These are phyloP conservation scores for Pipistrellus pygmaeus DNA, from an alignment of 2,797 vertebrate species.

Conservation along the genomic window DNA sequence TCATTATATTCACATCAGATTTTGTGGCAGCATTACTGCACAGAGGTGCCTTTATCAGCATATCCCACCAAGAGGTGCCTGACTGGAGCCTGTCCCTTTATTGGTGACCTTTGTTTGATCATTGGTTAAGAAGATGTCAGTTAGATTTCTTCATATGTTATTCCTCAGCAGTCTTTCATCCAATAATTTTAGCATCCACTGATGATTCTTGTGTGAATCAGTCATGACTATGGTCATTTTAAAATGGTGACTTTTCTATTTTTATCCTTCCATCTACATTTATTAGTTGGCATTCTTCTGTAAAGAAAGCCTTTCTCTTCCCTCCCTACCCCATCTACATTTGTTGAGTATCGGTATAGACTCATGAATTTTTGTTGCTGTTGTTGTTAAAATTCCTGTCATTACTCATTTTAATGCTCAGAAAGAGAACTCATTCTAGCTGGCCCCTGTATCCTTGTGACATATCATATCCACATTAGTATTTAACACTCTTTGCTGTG, in stretches of 20 bases:
- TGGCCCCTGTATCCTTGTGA: not conserved
- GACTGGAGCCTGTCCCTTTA: not conserved
- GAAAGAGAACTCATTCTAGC: not conserved
- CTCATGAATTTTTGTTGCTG: not conserved
- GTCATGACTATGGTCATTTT: not conserved
- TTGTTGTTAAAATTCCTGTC: conserved; percentile 47
- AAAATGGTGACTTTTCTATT: conserved; percentile 54
- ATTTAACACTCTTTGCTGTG: not conserved
- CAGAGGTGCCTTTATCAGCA: not conserved
- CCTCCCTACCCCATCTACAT: not conserved
- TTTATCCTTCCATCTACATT: conserved; percentile 11
- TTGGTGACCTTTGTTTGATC: not conserved
- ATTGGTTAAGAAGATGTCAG: not conserved
- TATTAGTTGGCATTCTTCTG: conserved; percentile 34
- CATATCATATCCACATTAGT: not conserved
- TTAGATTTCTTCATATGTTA: not conserved
- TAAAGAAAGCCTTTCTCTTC: conserved; percentile 4
- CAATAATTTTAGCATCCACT: not conserved
- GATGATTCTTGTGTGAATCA: not conserved
- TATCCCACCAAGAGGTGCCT: not conserved
- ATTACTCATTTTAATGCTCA: conserved; percentile 44
- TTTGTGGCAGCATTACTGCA: not conserved
- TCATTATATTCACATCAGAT: conserved; percentile 1
- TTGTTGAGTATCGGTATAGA: conserved; percentile 23
- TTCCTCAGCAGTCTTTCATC: not conserved